phyloP scores from a whole-genome alignment of 1,140 invertebrate species.

The Nomia melanderi region DNA sequence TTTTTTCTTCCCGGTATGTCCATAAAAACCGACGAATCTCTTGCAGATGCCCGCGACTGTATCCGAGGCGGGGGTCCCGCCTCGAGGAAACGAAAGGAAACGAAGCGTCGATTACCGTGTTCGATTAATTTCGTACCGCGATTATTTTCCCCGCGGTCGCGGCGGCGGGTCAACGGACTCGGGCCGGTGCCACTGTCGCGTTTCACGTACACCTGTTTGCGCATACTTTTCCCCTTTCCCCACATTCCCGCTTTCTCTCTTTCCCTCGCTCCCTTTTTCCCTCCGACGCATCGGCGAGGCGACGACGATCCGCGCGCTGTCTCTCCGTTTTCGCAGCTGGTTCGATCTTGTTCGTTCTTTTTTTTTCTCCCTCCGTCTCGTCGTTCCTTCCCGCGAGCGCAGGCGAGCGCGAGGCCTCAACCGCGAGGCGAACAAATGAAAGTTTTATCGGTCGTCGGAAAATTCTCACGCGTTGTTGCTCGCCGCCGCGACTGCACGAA shows the following conservation, averaged over 20 bases:
- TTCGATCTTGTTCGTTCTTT: too few relatives aligned
- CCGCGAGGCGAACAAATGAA: slow-evolving; percentile 28
- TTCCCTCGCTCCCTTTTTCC: neutral
- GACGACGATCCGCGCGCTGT: neutral
- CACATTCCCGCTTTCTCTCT: neutral
- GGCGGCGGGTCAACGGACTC: neutral
- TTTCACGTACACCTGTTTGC: slow-evolving; percentile 18
- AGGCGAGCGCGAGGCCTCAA: neutral
- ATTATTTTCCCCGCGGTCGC: slow-evolving; percentile 12
- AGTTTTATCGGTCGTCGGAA: slow-evolving; percentile 18
- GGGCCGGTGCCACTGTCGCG: neutral
- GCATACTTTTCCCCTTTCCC: neutral
- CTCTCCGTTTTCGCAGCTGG: neutral
- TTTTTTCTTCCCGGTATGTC: slow-evolving; percentile 11
- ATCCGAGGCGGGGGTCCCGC: too few relatives aligned
- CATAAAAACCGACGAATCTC: slow-evolving; percentile 38
- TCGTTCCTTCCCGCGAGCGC: neutral
- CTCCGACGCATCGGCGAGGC: too few relatives aligned
- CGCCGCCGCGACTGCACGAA: neutral
- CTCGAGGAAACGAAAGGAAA: neutral
- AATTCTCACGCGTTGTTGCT: slow-evolving; percentile 9
- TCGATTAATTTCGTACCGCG: slow-evolving; percentile 13
- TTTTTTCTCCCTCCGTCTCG: too few relatives aligned
- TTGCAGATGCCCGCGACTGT: neutral
- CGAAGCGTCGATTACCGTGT: neutral